Evolutionary conservation across 1,140 invertebrate genomes (phyloP).

Genomic region (Anastrepha ludens): DNA sequence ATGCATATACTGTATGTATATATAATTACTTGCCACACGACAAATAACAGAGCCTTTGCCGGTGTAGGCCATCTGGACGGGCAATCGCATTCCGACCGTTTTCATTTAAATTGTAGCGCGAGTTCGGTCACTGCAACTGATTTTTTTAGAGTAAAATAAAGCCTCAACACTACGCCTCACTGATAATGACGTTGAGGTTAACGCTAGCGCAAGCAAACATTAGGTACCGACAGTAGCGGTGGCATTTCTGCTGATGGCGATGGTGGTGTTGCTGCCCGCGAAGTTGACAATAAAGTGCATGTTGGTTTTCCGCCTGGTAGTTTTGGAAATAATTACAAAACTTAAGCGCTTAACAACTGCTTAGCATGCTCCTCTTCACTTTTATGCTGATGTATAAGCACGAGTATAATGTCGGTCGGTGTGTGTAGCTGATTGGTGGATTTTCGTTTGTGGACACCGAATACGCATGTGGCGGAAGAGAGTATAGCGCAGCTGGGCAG

Average conservation of each 20-base stretch:
- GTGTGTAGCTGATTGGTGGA: conserved; percentile 15
- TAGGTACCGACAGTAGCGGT: conserved; percentile 4
- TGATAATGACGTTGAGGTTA: conserved; percentile 29
- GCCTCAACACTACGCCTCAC: not conserved
- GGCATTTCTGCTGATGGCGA: not conserved
- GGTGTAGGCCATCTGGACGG: not conserved
- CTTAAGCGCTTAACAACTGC: conserved; percentile 1
- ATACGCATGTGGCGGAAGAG: not conserved
- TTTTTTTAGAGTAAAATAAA: not conserved
- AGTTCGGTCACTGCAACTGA: conserved; percentile 13
- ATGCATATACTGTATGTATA: not conserved
- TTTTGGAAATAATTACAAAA: conserved; percentile 38
- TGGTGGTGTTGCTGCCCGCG: not conserved
- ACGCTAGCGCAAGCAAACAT: not conserved
- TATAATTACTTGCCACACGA: not conserved
- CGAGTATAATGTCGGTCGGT: too few relatives aligned
- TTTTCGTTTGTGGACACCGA: conserved; percentile 15
- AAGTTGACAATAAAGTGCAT: not conserved
- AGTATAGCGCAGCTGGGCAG: conserved; percentile 11
- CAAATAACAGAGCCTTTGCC: not conserved
- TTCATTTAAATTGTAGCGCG: conserved; percentile 22
- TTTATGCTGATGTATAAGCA: not conserved
- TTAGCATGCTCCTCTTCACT: conserved; percentile 6
- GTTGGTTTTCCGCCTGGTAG: conserved; percentile 21
- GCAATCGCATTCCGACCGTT: not conserved